Evolutionary conservation across 64 coral and sea anemone genomes (phyloP), one percentile per base, ranked within the genome.

Genomic region (Actinia equina): DNA sequence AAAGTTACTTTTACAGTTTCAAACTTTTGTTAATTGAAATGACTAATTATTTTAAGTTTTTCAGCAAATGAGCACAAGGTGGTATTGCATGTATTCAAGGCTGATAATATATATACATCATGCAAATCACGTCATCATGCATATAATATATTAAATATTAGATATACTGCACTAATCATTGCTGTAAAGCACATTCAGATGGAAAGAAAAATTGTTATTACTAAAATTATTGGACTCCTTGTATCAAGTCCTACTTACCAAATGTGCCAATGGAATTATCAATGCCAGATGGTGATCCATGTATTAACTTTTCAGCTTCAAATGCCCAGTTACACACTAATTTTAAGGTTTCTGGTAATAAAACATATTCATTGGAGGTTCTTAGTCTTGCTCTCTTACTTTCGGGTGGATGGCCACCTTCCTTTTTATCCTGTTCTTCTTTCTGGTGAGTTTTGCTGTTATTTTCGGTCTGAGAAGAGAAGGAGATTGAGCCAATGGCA

Each of bases 211-310:
- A 57, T 57, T 56, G 3, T 7, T 49, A 49, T 49, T 8, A 4
- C n/a, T 49, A 49, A 49, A 8, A 8, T 37, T 37, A 49, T 1
- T 1, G 7, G 3, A 57, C 11, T 37, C 19, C 41, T 22, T 67
- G 18, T 1, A 15, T 64, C 46, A 49, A 57, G 12, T 46, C n/a
- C 12, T 63, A 77, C 91, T 87, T 25, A 95, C 97, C 97, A 93
- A 90, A 95, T 20, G 93, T 95, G 59, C 82, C 80, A 70, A 99
- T 85, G n/a, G 93, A 88, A 82, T 99, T 99, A 67, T 99, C 97
- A 87, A 95, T 93, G 5, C 97, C 97, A 55, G 97, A 99, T 83
- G 97, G 97, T 7, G 87, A 93, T 55, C 97, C 97, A 91, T 99
- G 97, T 59, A 99, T 88, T 44, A 99, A 22, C 60, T 92, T 95